These are phyloP conservation scores for Lemur catta DNA, from an alignment of 2,797 vertebrate species.

Conservation along the genomic window DNA sequence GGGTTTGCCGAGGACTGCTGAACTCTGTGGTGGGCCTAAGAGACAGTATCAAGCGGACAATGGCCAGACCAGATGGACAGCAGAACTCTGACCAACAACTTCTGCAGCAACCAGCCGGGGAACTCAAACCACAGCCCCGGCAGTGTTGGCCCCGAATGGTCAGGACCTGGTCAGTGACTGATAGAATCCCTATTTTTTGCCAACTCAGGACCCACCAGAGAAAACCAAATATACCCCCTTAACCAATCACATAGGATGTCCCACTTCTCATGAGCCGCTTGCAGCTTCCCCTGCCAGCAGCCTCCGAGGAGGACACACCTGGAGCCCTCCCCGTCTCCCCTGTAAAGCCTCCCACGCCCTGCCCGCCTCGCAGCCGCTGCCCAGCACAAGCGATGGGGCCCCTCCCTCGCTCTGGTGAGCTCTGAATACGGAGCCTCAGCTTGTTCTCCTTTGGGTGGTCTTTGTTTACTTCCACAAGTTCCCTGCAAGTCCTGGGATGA, in stretches of 20 bases:
- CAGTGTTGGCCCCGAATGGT: rapidly evolving
- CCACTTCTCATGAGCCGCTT: background rate
- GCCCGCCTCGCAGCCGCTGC: background rate
- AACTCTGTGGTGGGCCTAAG: background rate
- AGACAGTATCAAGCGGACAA: background rate
- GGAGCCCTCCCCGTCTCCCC: background rate
- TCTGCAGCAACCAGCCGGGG: background rate
- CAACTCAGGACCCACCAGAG: background rate
- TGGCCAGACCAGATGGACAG: background rate
- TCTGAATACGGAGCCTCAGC: background rate
- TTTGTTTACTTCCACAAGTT: background rate
- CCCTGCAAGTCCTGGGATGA: background rate
- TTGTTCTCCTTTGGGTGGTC: background rate
- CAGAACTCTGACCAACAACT: background rate
- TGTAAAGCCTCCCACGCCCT: no score
- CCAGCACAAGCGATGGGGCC: background rate
- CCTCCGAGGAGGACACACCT: background rate
- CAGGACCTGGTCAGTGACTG: background rate
- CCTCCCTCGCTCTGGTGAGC: no score
- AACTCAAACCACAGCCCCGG: background rate
- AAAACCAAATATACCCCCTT: background rate
- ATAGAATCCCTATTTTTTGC: background rate
- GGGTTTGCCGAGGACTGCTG: background rate
- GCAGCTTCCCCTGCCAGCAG: background rate
- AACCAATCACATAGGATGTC: background rate